A percentile compares a stretch with the other conserved stretches of the same genome.
Evolutionary conservation across 2,888 invertebrate species (phyloP).

Genomic region (Pantelozetes paolii): DNA sequence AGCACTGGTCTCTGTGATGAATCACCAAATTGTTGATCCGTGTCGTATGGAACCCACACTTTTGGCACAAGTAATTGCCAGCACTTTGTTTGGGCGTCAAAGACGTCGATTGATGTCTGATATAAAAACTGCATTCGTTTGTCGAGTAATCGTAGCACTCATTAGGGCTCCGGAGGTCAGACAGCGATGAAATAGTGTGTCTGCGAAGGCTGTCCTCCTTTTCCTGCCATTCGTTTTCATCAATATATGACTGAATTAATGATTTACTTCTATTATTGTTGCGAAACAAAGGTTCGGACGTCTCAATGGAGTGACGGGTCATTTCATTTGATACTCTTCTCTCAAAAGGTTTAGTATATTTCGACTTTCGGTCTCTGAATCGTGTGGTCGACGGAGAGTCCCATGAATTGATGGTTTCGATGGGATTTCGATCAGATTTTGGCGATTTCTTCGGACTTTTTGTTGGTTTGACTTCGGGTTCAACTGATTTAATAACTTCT

Average conservation of each 20-base stretch:
- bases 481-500: not conserved
- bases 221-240: constrained; percentile 27
- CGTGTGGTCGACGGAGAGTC: not conserved
- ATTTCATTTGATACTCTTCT: not conserved
- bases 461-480: constrained; percentile 9
- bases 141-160: constrained; percentile 37
- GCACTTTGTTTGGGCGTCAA: constrained; percentile 29
- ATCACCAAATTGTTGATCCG: constrained; percentile 40
- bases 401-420: not conserved
- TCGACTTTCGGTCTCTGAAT: not conserved
- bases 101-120: constrained; percentile 38
- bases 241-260: constrained; percentile 17
- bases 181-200: constrained; percentile 28
- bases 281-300: not conserved
- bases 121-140: constrained; percentile 39
- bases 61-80: constrained; percentile 41
- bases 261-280: constrained; percentile 10
- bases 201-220: not conserved
- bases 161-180: constrained; percentile 32
- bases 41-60: constrained; percentile 40
- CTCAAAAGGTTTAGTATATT: not conserved
- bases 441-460: not conserved
- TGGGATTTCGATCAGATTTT: not conserved
- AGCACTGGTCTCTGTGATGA: constrained; percentile 42
- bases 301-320: not conserved